Evolutionary conservation across 2,888 invertebrate species (phyloP).

Genomic region (Noctua pronuba): DNA sequence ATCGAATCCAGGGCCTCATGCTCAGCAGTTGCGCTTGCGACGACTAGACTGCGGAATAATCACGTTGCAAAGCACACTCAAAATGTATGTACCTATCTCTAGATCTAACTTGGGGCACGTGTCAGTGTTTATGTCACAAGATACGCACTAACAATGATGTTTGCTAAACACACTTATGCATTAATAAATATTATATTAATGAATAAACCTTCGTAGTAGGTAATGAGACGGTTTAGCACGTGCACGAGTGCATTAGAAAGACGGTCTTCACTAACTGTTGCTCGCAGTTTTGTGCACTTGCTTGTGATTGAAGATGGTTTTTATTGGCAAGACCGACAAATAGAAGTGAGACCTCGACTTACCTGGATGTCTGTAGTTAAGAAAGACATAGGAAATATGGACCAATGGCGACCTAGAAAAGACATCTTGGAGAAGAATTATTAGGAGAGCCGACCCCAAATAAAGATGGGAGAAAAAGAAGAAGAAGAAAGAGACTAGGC

Average conservation of each 20-base stretch:
- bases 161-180: conserved; percentile 3
- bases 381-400: neutral
- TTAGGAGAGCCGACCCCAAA: neutral
- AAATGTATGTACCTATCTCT: neutral
- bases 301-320: neutral
- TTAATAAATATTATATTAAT: conserved; percentile 29
- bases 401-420: neutral
- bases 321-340: neutral
- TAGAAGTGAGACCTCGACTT: neutral
- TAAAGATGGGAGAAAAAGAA: neutral
- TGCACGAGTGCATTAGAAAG: conserved; percentile 4
- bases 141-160: conserved; percentile 19
- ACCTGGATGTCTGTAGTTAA: neutral
- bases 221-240: conserved; percentile 2
- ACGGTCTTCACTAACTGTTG: neutral
- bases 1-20: neutral
- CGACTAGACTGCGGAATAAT: neutral
- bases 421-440: neutral
- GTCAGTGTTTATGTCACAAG: neutral
- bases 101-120: conserved; percentile 15
- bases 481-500: neutral
- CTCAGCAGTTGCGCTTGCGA: neutral
- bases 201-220: neutral
- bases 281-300: neutral
- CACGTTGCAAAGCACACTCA: neutral